Evolutionary conservation across 2,113 vertebrate species (phyloP), one percentile per base, ranked within the genome.

Genomic region (Carassius carassius): DNA sequence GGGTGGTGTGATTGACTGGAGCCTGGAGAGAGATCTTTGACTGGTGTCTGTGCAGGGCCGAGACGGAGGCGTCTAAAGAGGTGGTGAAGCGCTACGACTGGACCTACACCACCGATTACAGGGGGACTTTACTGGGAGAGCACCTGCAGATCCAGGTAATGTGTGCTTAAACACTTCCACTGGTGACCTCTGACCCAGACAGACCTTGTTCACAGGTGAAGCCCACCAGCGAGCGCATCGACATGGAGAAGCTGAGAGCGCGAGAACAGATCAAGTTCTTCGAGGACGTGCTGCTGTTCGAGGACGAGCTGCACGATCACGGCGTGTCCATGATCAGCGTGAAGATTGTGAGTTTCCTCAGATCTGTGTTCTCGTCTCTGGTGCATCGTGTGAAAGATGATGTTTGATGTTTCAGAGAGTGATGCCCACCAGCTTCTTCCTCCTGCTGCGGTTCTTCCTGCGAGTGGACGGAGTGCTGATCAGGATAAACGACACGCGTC

Each of bases 231-330:
- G 96, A 99, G 82, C 95, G 96, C 1, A 99, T 99, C 75, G 94
- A 99, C 91, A 94, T 97, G 91, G 98, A 99, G 89, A 98, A 97
- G 90, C 89, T 99, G 88, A 98, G 98, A 92, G 94, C 96, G 25
- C 94, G 98, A 25, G 98, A 99, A 60, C 96, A 98, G 92, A 99
- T 99, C 80, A 96, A 96, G 94, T 99, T 99, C 92, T 99, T 99
- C 82, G 97, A 99, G 87, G 98, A 99, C 78, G 97, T 99, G 62
- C 91, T 99, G 51, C 91, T 99, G 49, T 99, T 99, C 90, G 98
- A 99, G 90, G 98, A 99, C 0, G 98, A 99, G 87, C 95, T 99
- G 76, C 98, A 99, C 3, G 98, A 99, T 92, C 98, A 99, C 17
- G 98, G 98, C 56, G 98, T 99, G 70, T 99, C 98, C 23, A 97